These are phyloP conservation scores for Calyptommatus sinebrachiatus DNA, from an alignment of 2,113 vertebrate species.

Conservation along the genomic window DNA sequence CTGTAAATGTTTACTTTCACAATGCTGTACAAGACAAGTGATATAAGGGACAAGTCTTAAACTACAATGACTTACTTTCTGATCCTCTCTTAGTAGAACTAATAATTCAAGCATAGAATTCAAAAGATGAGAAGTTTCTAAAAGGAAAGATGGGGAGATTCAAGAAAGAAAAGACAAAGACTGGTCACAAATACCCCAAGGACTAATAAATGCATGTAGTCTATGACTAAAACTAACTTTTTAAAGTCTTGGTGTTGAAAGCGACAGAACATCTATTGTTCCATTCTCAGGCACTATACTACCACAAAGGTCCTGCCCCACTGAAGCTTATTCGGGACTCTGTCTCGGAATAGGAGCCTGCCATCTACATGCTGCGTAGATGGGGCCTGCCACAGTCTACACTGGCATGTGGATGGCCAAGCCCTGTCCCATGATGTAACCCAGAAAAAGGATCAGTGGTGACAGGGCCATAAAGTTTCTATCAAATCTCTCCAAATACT, in stretches of 20 bases:
- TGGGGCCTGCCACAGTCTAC: no score
- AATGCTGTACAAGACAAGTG: background rate
- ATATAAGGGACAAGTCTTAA: background rate
- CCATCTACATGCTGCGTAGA: no score
- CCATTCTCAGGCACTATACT: no score
- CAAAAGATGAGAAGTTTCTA: background rate
- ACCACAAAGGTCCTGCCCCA: no score
- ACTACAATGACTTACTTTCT: background rate
- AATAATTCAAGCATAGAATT: slow-evolving; percentile 6
- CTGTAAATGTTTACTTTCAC: background rate
- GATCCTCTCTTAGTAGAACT: background rate
- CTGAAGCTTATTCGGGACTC: no score
- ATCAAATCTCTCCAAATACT: no score
- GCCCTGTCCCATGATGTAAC: no score
- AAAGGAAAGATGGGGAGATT: background rate
- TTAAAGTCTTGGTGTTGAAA: background rate
- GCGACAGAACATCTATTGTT: background rate
- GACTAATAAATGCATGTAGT: background rate
- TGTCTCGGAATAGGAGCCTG: no score
- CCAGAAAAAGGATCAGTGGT: no score
- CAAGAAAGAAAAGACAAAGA: background rate
- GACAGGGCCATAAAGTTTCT: no score
- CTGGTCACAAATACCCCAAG: background rate
- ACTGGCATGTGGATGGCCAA: no score
- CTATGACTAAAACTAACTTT: no score